Percentiles rank a stretch among this genome's conserved stretches.
These are phyloP conservation scores for Oreochromis aureus DNA, from an alignment of 2,113 vertebrate species.

Conservation along the genomic window DNA sequence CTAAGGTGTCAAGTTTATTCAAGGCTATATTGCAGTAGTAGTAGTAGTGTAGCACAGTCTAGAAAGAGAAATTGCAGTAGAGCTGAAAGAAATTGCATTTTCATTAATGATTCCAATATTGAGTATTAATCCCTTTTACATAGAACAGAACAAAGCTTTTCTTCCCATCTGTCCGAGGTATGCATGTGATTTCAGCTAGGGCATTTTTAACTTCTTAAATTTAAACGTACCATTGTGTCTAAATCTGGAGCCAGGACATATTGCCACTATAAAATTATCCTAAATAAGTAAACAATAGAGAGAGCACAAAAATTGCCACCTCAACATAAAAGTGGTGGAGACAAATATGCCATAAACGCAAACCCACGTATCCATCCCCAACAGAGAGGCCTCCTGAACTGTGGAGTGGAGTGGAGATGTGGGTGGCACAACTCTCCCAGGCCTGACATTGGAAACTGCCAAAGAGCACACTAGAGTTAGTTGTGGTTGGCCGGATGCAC, in stretches of 20 bases:
- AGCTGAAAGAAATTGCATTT: not conserved
- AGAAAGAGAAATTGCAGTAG: not conserved
- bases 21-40: not conserved
- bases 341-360: constrained; percentile 27
- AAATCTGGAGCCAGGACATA: not conserved
- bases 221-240: not conserved
- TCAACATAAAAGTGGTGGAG: constrained; percentile 24
- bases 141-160: not conserved
- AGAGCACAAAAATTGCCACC: constrained; percentile 15
- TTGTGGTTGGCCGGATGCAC: constrained; percentile 75
- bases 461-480: constrained; percentile 75
- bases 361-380: constrained; percentile 39
- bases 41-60: not conserved
- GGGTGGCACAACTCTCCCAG: constrained; percentile 68
- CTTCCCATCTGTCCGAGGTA: not conserved
- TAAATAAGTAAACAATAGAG: constrained; percentile 20
- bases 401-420: constrained; percentile 55
- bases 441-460: constrained; percentile 70
- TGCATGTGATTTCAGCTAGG: not conserved
- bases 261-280: constrained; percentile 4
- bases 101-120: not conserved
- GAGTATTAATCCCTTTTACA: not conserved
- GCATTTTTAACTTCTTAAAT: constrained; percentile 2
- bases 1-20: not conserved
- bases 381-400: constrained; percentile 54